Evolutionary conservation across 2,888 invertebrate genomes (phyloP).

Genomic region (Camponotus fellah): DNA sequence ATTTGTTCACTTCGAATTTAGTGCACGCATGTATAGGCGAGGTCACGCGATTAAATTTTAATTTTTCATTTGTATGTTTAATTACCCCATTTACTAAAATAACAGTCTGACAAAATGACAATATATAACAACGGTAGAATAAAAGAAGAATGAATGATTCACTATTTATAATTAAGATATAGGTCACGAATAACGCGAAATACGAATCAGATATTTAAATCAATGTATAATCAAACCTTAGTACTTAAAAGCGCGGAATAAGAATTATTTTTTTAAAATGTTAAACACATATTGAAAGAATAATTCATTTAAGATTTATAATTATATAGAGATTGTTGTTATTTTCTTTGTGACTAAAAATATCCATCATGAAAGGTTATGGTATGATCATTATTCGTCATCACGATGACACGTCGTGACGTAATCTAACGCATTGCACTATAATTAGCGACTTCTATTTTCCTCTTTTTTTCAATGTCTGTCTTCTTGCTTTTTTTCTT

Average conservation of each 20-base stretch:
- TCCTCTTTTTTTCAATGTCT: constrained; percentile 54
- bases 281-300: background rate
- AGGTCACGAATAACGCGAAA: background rate
- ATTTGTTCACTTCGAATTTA: constrained; percentile 21
- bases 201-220: background rate
- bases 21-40: background rate
- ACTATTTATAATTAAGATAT: background rate
- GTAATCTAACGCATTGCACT: constrained; percentile 53
- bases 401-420: constrained; percentile 30
- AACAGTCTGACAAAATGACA: background rate
- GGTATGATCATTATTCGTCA: background rate
- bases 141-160: constrained; percentile 14
- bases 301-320: background rate
- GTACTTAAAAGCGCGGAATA: background rate
- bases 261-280: background rate
- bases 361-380: background rate
- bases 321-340: background rate
- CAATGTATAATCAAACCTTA: background rate
- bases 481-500: constrained; percentile 61
- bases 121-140: background rate
- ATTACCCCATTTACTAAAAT: constrained; percentile 15
- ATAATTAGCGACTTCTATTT: constrained; percentile 51
- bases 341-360: background rate
- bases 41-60: constrained; percentile 35
- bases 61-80: constrained; percentile 39